These are phyloP conservation scores for Falco biarmicus DNA, from an alignment of 2,797 vertebrate genomes.

Conservation along the genomic window DNA sequence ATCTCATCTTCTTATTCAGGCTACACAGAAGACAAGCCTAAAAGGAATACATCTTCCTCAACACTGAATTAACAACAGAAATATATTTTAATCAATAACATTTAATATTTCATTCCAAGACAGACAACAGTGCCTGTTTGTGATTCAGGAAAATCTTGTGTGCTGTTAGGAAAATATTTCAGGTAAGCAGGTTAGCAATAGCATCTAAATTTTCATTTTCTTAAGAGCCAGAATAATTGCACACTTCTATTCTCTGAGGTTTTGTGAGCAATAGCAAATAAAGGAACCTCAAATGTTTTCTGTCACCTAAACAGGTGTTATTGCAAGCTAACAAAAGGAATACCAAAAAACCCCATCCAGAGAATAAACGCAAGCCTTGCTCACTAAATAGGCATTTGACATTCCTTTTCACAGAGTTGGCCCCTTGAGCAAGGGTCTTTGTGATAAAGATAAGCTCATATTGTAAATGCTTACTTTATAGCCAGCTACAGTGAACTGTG, in stretches of 20 bases:
- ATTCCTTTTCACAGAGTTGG: slow-evolving; percentile 12
- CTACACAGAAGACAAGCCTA: not conserved
- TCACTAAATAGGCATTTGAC: slow-evolving; percentile 45
- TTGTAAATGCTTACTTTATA: slow-evolving; percentile 31
- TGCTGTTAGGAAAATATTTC: not conserved
- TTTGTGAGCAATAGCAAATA: slow-evolving; percentile 53
- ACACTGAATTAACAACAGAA: not conserved
- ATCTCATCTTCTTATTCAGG: not conserved
- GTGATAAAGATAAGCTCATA: slow-evolving; percentile 23
- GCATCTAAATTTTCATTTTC: not conserved
- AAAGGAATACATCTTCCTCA: not conserved
- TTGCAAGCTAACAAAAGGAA: slow-evolving; percentile 66
- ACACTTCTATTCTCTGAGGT: not conserved
- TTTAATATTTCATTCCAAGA: not conserved
- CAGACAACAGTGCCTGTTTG: not conserved
- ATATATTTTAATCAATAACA: not conserved
- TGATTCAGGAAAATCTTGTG: not conserved
- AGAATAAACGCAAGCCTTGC: slow-evolving; percentile 14
- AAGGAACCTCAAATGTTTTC: slow-evolving; percentile 44
- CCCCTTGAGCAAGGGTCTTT: slow-evolving; percentile 21
- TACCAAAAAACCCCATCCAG: not conserved
- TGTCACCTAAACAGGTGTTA: slow-evolving; percentile 57
- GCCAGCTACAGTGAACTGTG: not conserved
- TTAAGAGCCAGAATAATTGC: slow-evolving; percentile 21
- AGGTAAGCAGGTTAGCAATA: not conserved